Evolutionary conservation across 2,113 vertebrate genomes (phyloP).

Genomic region (Canis aureus): DNA sequence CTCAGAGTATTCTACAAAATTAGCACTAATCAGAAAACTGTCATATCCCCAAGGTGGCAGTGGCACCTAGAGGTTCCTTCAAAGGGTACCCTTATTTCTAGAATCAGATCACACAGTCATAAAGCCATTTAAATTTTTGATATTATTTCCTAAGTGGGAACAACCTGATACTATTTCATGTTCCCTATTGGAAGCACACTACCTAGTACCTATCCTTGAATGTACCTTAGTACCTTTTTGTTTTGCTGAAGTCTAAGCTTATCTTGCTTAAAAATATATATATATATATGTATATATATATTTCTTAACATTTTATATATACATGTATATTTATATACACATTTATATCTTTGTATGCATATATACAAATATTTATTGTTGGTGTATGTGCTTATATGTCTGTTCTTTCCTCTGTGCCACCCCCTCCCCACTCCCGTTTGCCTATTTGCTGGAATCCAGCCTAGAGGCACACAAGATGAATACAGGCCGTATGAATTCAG

Average conservation of each 20-base stretch:
- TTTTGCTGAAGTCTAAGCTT: neutral
- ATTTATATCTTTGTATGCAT: neutral
- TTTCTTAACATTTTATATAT: neutral
- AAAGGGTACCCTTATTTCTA: neutral
- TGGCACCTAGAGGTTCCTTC: conserved; percentile 18
- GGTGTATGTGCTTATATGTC: neutral
- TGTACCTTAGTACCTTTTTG: neutral
- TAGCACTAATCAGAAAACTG: neutral
- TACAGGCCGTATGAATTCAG: conserved; percentile 70
- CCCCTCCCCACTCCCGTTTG: neutral
- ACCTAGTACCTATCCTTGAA: neutral
- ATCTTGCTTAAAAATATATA: neutral
- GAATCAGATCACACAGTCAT: neutral
- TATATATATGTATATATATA: neutral
- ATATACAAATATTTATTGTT: neutral
- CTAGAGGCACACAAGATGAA: neutral
- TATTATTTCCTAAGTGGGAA: neutral
- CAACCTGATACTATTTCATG: neutral
- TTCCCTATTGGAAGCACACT: neutral
- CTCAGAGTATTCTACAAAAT: neutral
- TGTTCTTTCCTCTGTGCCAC: conserved; percentile 35
- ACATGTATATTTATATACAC: neutral
- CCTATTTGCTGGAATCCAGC: conserved; percentile 46
- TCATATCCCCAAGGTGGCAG: neutral
- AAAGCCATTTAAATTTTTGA: neutral